Evolutionary conservation across 2,113 vertebrate species (phyloP), one percentile per base, ranked within the genome.

Genomic region (Oreochromis tanganicae): DNA sequence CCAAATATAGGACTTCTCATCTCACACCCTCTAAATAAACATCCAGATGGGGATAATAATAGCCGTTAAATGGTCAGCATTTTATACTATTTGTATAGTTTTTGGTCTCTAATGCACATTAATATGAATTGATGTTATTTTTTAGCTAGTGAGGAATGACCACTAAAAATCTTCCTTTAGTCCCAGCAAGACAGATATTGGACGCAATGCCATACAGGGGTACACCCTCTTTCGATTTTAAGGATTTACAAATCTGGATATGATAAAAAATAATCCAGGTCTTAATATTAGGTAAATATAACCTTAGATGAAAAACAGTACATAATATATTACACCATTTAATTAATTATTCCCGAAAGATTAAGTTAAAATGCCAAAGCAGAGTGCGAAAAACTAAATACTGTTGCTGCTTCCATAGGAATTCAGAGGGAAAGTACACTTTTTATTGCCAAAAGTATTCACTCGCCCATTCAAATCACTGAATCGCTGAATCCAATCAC

Each of bases 41-140:
- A 68, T 21, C n/a, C 36, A 68, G 1, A 41, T 14, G 4, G 3
- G 36, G 6, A 24, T 43, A 16, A 43, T 71, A 43, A 14, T 71
- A 14, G 63, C 12, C 1, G 0, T 41, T 71, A 0, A 68, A 71
- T 21, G 0, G 38, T 6, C 36, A 71, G 7, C n/a, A 71, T 68
- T 41, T 38, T 21, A 38, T 21, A 68, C 34, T 68, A 38, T 19
- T 38, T n/a, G 3, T 6, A 43, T 4, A 43, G 36, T 24, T 43
- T 71, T 41, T 3, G 2, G n/a, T 21, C 59, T 63, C 14, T 36
- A 10, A 12, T 19, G 36, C 17, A 36, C 34, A 17, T 63, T 19
- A 63, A 63, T n/a, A 36, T 63, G 29, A 63, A 36, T 6, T n/a
- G 2, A 36, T 36, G 59, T 1, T 63, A 34, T 6, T 4, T 63